Evolutionary conservation across 64 coral and sea anemone species (phyloP), one percentile per base, ranked within the genome.

Genomic region (Actinia tenebrosa): DNA sequence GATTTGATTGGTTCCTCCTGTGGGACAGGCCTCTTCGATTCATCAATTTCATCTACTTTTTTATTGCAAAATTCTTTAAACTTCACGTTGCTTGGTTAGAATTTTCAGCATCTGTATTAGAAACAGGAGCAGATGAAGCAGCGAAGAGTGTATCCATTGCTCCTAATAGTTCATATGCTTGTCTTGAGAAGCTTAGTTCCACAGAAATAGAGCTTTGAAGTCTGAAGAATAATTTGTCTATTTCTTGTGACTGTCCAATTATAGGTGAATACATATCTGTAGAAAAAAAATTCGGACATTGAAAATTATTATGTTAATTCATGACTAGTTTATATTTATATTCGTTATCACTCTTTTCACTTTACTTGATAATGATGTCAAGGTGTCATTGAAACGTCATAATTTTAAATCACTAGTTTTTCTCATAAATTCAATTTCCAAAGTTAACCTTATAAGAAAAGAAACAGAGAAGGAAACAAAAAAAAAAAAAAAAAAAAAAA

Each of bases 141-240:
- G 90, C 90, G 80, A 99, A 99, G 68, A 99, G 75, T 84, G 93
- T 95, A 88, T 99, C 97, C 64, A 99, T 61, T 14, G 90, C 86
- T 60, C 97, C 97, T 47, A 99, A 88, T 3, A 99, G 83, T 80
- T 99, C 97, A 79, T 92, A 95, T 16, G 86, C 93, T 91, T 95
- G 84, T 60, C 92, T 83, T 18, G 92, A 85, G 78, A 95, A 99
- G 7, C 80, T 59, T 3, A 99, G 69, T 82, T 99, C 97, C 17
- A 44, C 19, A 10, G 83, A 63, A 45, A 99, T 71, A 27, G 82
- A 92, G 45, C 92, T 75, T 53, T 83, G 71, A 58, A 99, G 61
- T 62, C 87, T 99, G 46, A 50, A 91, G 60, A 98, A 98, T 11
- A 93, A 77, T 71, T 90, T 77, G 46, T 98, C 91, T 4, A 93